Conservation (phyloP, 2,113 vertebrate species). For the Pristiophorus japonicus region DNA sequence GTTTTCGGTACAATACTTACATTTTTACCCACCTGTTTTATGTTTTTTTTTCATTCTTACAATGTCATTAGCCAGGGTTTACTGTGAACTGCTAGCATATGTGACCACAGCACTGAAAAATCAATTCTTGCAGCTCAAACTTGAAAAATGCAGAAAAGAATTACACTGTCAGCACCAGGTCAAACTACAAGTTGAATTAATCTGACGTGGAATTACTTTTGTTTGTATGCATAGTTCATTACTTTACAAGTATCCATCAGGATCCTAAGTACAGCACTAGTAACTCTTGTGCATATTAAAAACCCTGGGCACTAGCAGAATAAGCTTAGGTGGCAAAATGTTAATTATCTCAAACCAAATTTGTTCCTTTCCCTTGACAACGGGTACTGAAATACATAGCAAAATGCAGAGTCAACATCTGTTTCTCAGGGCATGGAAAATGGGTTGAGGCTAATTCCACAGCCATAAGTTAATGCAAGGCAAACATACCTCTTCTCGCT, state of each 20-base stretch:
- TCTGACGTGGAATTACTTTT: slow-evolving; percentile 23
- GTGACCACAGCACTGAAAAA: slow-evolving; percentile 19
- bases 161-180: slow-evolving; percentile 29
- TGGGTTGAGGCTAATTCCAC: slow-evolving; percentile 33
- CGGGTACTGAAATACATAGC: slow-evolving; percentile 36
- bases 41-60: neutral
- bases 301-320: slow-evolving; percentile 38
- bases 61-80: neutral
- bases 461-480: slow-evolving; percentile 37
- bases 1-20: neutral
- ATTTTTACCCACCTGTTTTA: neutral
- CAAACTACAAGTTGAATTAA: neutral
- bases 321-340: slow-evolving; percentile 35
- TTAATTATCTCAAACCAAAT: slow-evolving; percentile 40
- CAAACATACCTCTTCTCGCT: slow-evolving; percentile 35
- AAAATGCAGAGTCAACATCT: slow-evolving; percentile 38
- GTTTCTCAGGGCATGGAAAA: slow-evolving; percentile 37
- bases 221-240: slow-evolving; percentile 37
- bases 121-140: slow-evolving; percentile 22
- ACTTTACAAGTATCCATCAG: slow-evolving; percentile 33
- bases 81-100: slow-evolving; percentile 5
- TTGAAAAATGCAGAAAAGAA: slow-evolving; percentile 12
- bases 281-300: slow-evolving; percentile 34
- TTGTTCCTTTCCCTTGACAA: slow-evolving; percentile 39
- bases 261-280: neutral